phyloP scores from a whole-genome alignment of 2,888 invertebrate species.

The Tribolium freemani region DNA sequence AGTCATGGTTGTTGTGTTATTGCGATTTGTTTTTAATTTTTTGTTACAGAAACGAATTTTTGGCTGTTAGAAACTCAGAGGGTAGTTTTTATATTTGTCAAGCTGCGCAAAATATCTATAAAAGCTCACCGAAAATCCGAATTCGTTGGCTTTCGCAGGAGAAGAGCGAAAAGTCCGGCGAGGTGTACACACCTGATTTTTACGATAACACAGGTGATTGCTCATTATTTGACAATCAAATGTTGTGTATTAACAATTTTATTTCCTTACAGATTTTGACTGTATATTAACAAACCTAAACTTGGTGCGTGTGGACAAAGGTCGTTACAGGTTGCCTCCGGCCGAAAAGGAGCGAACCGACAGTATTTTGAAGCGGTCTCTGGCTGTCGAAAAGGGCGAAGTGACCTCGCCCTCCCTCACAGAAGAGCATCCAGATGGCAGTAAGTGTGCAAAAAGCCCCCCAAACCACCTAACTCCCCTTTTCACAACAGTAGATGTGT shows the following conservation, averaged over 20 bases:
- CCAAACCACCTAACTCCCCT: not conserved
- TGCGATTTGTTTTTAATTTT: constrained; percentile 41
- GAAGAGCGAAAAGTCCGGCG: constrained; percentile 75
- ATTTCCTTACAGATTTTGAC: constrained; percentile 83
- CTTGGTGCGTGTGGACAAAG: constrained; percentile 80
- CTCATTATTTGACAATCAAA: constrained; percentile 8
- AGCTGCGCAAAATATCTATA: constrained; percentile 91
- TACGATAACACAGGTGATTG: constrained; percentile 85
- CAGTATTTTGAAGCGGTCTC: constrained; percentile 86
- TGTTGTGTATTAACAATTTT: constrained; percentile 8
- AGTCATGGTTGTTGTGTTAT: constrained; percentile 55
- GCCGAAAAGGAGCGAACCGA: constrained; percentile 84
- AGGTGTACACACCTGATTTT: constrained; percentile 90
- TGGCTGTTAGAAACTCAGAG: constrained; percentile 92
- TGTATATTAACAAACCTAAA: constrained; percentile 90
- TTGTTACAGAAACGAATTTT: constrained; percentile 82
- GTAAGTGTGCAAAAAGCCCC: constrained; percentile 71
- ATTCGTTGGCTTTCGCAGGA: constrained; percentile 92
- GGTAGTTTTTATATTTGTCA: constrained; percentile 92
- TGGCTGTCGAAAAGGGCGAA: constrained; percentile 84
- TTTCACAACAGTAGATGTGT: constrained; percentile 80
- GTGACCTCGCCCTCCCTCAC: constrained; percentile 72
- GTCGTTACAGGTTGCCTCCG: constrained; percentile 78
- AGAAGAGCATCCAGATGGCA: constrained; percentile 88
- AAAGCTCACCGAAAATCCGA: constrained; percentile 85